These are phyloP conservation scores for Lagenorhynchus albirostris DNA, from an alignment of 2,113 vertebrate species.

Conservation along the genomic window DNA sequence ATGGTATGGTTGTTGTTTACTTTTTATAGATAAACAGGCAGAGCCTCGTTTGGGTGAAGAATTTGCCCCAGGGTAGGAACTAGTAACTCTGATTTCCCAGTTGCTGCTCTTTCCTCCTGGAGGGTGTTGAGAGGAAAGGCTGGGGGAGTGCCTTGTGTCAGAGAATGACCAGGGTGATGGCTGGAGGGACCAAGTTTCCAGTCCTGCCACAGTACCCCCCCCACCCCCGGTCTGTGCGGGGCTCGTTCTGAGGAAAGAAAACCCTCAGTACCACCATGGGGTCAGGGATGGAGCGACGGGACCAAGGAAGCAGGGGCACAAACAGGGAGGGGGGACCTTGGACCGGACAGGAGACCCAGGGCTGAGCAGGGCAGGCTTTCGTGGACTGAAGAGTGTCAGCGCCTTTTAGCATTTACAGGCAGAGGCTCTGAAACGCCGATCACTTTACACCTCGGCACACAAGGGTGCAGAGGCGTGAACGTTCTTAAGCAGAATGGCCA, in stretches of 20 bases:
- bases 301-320: neutral
- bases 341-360: neutral
- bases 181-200: accelerated
- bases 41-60: neutral
- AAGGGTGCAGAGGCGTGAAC: accelerated
- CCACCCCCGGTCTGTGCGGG: no score
- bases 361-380: no score
- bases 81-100: neutral
- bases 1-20: accelerated
- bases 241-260: neutral
- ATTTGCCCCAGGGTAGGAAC: neutral
- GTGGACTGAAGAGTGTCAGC: accelerated
- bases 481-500: accelerated
- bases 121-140: no score
- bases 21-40: neutral
- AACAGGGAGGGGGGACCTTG: no score
- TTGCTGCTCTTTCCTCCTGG: neutral
- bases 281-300: neutral
- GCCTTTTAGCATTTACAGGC: neutral
- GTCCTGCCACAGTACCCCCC: no score
- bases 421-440: neutral
- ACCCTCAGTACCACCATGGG: accelerated
- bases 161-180: accelerated
- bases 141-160: neutral
- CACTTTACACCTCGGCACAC: accelerated